Percentiles rank a stretch among this genome's conserved stretches.
Conservation (phyloP, 2,113 vertebrate species). For the Petrocephalus microphthalmus region DNA sequence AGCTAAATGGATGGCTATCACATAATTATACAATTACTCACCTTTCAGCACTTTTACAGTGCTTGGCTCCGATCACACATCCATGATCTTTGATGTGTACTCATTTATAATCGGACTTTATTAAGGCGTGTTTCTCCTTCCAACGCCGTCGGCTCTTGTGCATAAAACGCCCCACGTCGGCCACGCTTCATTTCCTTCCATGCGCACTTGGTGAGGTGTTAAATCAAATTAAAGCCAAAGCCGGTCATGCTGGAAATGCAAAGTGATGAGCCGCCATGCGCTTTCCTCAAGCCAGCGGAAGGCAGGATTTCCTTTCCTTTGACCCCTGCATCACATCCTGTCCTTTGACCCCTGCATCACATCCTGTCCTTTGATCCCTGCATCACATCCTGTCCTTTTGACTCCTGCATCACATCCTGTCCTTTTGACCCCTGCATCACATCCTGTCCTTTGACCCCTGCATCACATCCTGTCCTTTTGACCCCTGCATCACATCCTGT, state of each 20-base stretch:
- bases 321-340: no score
- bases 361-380: neutral
- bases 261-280: neutral
- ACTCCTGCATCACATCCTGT: neutral
- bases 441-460: neutral
- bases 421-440: neutral
- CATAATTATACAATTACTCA: neutral
- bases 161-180: neutral
- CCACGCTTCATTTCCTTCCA: neutral
- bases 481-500: neutral
- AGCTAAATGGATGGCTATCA: neutral
- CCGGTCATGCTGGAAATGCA: neutral
- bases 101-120: neutral
- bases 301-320: neutral
- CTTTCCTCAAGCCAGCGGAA: neutral
- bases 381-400: no score
- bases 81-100: neutral
- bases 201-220: neutral
- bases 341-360: neutral
- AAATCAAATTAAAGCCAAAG: constrained; percentile 11
- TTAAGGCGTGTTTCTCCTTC: neutral
- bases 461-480: neutral
- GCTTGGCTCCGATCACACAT: neutral
- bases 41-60: neutral
- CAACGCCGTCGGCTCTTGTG: neutral